Percentiles rank a stretch among this genome's conserved stretches.
Evolutionary conservation across 2,113 vertebrate genomes (phyloP).

Genomic region (Hydrolagus affinis): DNA sequence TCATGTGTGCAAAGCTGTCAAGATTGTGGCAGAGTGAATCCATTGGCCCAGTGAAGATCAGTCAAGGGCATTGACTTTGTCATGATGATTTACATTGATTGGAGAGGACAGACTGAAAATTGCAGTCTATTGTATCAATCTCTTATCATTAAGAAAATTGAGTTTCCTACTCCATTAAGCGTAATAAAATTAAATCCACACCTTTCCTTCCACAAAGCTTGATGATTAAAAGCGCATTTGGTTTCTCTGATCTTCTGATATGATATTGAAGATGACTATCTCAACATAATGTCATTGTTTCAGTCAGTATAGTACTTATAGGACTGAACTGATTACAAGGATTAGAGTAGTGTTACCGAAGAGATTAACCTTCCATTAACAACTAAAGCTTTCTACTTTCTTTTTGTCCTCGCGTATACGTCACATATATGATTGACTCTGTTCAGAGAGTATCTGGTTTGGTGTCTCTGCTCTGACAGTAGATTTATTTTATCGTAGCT

Average conservation of each 20-base stretch:
- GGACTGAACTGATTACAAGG: conserved; percentile 24
- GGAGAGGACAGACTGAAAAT: conserved; percentile 36
- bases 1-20: background rate
- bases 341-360: conserved; percentile 1
- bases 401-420: conserved; percentile 19
- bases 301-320: conserved; percentile 14
- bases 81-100: conserved; percentile 36
- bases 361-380: conserved; percentile 22
- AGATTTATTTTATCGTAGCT: background rate
- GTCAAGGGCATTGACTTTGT: conserved; percentile 32
- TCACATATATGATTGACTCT: background rate
- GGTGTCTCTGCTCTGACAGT: background rate
- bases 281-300: background rate
- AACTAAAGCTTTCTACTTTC: conserved; percentile 42
- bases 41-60: background rate
- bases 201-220: conserved; percentile 44
- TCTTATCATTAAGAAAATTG: conserved; percentile 41
- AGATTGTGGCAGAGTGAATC: conserved; percentile 25
- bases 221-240: conserved; percentile 39
- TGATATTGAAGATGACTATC: conserved; percentile 37
- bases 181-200: conserved; percentile 53
- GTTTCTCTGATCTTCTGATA: conserved; percentile 35
- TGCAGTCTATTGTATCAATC: conserved; percentile 35
- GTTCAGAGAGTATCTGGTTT: background rate
- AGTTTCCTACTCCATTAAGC: conserved; percentile 44